phyloP scores from a whole-genome alignment of 2,888 invertebrate genomes.

The Ennomos quercinarius region DNA sequence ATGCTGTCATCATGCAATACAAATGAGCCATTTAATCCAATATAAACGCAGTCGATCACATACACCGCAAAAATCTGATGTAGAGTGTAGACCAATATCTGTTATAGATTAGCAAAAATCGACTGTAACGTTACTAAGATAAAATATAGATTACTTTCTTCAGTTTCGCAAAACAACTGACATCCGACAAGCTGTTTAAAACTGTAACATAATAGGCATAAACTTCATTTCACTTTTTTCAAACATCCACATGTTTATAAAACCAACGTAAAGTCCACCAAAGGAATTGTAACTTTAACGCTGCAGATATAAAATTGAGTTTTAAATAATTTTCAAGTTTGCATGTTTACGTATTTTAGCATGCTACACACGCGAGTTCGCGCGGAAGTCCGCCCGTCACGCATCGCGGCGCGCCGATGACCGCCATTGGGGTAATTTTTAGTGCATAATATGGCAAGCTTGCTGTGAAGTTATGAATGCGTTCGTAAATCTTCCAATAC shows the following conservation, averaged over 20 bases:
- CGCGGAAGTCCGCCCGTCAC: conserved; percentile 54
- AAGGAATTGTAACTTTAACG: conserved; percentile 13
- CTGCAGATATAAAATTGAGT: background rate
- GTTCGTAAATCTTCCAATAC: conserved; percentile 4
- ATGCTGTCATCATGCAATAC: conserved; percentile 26
- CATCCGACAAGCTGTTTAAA: conserved; percentile 8
- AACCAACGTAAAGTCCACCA: background rate
- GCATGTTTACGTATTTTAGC: conserved; percentile 19
- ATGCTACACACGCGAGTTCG: conserved; percentile 44
- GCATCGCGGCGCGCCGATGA: conserved; percentile 33
- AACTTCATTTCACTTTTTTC: conserved; percentile 12
- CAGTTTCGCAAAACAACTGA: background rate
- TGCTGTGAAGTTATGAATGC: background rate
- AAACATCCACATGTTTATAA: conserved; percentile 13
- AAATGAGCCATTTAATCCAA: conserved; percentile 33
- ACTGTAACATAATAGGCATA: conserved; percentile 9
- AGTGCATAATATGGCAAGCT: conserved; percentile 33
- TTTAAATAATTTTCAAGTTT: background rate
- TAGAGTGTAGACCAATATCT: conserved; percentile 8
- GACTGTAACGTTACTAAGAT: background rate
- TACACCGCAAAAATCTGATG: conserved; percentile 33
- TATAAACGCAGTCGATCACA: conserved; percentile 22
- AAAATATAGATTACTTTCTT: conserved; percentile 6
- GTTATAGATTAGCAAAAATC: conserved; percentile 13
- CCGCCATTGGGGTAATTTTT: conserved; percentile 37